Percentiles rank a stretch among this genome's conserved stretches.
Conservation (phyloP, 2,888 invertebrate species). For the Clistopyga incitator region DNA sequence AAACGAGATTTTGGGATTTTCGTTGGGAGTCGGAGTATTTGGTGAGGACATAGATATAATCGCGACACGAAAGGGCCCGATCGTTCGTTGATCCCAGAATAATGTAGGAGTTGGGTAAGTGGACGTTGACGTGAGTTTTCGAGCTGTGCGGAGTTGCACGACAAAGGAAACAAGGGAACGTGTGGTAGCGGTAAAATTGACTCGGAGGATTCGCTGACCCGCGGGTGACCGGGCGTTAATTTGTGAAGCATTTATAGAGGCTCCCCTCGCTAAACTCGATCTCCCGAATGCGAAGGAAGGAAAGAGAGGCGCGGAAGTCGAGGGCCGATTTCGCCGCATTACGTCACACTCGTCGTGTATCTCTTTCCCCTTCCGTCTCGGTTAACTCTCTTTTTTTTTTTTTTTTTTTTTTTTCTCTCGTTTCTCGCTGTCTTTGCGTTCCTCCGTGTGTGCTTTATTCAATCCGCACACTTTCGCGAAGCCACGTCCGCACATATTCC, state of each 20-base stretch:
- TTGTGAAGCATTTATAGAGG: conserved; percentile 56
- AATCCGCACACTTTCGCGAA: conserved; percentile 27
- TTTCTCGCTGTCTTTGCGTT: conserved; percentile 45
- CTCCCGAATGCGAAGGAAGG: conserved; percentile 31
- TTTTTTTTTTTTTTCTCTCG: too few relatives aligned
- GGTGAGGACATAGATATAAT: neutral
- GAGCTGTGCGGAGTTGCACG: neutral
- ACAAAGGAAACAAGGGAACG: conserved; percentile 32
- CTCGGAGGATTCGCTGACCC: conserved; percentile 75
- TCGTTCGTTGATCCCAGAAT: neutral
- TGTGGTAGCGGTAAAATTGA: conserved; percentile 46
- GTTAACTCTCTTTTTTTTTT: conserved; percentile 36
- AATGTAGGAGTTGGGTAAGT: neutral
- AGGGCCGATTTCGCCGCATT: conserved; percentile 57
- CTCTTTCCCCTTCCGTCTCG: conserved; percentile 33
- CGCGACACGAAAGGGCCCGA: neutral
- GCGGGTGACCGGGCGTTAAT: conserved; percentile 72
- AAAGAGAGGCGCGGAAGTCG: conserved; percentile 61
- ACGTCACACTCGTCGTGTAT: conserved; percentile 50
- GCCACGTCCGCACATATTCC: conserved; percentile 26
- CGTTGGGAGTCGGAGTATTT: neutral
- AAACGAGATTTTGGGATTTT: neutral
- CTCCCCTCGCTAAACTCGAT: conserved; percentile 23
- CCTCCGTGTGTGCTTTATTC: conserved; percentile 38
- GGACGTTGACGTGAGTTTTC: neutral